Evolutionary conservation across 2,888 invertebrate species (phyloP).

Genomic region (Apamea sordens): DNA sequence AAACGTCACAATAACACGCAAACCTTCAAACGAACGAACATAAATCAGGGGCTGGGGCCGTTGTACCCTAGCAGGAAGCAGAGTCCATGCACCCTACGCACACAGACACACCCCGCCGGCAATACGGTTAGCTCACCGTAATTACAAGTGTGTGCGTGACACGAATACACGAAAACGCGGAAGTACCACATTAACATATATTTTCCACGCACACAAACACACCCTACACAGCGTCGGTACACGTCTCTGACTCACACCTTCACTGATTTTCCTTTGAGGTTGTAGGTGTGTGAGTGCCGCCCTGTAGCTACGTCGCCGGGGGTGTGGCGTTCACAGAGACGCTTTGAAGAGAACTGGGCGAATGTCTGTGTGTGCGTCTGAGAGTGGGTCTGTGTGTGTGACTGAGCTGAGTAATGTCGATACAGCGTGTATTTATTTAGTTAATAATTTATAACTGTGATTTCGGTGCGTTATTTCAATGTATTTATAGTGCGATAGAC

Average conservation of each 20-base stretch:
- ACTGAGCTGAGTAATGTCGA: slow-evolving; percentile 66
- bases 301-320: slow-evolving; percentile 79
- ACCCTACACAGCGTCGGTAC: slow-evolving; percentile 62
- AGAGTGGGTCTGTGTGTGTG: slow-evolving; percentile 59
- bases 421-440: slow-evolving; percentile 70
- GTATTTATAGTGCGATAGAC: slow-evolving; percentile 17
- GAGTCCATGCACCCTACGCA: slow-evolving; percentile 88
- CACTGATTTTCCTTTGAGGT: slow-evolving; percentile 71
- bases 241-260: slow-evolving; percentile 68
- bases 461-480: slow-evolving; percentile 33
- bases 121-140: slow-evolving; percentile 44
- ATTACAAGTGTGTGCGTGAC: slow-evolving; percentile 78
- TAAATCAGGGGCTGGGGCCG: slow-evolving; percentile 87
- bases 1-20: slow-evolving; percentile 86
- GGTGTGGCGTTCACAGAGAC: slow-evolving; percentile 82
- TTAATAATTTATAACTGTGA: slow-evolving; percentile 49
- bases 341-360: slow-evolving; percentile 75
- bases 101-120: slow-evolving; percentile 67
- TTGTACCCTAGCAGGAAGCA: slow-evolving; percentile 88
- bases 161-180: slow-evolving; percentile 85
- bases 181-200: slow-evolving; percentile 88
- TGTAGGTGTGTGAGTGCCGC: slow-evolving; percentile 82
- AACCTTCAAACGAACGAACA: slow-evolving; percentile 82
- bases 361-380: slow-evolving; percentile 69
- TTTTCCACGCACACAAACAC: slow-evolving; percentile 81